Base-by-base conservation (phyloP, 2,113 vertebrate genomes). In the Zosterops pallidus region DNA sequence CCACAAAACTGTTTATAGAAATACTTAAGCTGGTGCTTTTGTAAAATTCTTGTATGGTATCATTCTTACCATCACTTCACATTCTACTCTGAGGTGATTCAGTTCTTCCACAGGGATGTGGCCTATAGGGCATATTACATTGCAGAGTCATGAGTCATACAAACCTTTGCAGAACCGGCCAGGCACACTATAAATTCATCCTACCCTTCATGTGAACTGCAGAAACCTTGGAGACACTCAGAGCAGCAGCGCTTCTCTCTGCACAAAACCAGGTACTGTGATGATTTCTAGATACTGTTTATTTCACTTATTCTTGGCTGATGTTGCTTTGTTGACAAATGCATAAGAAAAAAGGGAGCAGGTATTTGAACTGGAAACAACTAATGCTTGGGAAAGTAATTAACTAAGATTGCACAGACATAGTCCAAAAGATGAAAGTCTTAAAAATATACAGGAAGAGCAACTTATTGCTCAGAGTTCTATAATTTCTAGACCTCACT, bases 131-230 rank as follows among this genome's bases (percentile, higher is more conserved):
- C 85, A 94, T 29, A 90, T 53, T 41, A 59, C 86, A 92, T 89
- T 81, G 60, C 82, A 87, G 5, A 83, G 26, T 49, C 23, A 33
- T 97, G 96, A 97, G 71, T 96, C 94, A 97, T 56, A 93, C 77
- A 59, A 90, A 83, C 47, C 44, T 95, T n/a, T 79, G 80, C 46
- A 90, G 91, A 93, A 95, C 86, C 21, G 31, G 86, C 37, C 89
- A 84, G 49, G 44, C 92, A 33, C 41, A 49, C 56, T 97, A 97
- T 97, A 97, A 94, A 97, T 96, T 90, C 83, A 93, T 82, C 52
- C 44, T 90, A 86, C 41, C 28, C 68, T 83, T 59, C 76, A 67
- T 7, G 52, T 92, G 72, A 88, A 84, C 86, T 75, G 18, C 69
- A 96, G 92, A 92, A 89, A 81, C 75, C 56, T 64, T 81, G 53